Conservation (phyloP, 2,797 vertebrate species). For the Dermochelys coriacea region DNA sequence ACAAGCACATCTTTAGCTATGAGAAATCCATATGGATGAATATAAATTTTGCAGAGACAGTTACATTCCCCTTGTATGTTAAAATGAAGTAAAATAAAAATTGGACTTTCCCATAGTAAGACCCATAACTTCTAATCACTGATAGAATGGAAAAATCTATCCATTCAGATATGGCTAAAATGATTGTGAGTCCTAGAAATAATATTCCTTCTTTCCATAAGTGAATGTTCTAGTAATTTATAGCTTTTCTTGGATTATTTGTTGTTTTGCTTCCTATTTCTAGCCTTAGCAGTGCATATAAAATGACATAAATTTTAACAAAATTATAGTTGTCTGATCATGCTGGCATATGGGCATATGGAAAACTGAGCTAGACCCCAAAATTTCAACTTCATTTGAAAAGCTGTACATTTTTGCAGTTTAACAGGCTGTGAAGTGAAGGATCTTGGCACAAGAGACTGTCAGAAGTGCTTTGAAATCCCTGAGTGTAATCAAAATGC, state of each 20-base stretch:
- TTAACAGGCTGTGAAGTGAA: neutral
- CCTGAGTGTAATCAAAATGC: neutral
- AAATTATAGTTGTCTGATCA: conserved; percentile 35
- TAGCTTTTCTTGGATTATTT: conserved; percentile 64
- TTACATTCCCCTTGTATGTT: conserved; percentile 52
- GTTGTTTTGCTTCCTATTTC: conserved; percentile 61
- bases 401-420: neutral
- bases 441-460: neutral
- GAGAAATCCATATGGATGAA: conserved; percentile 13
- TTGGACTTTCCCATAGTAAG: conserved; percentile 61
- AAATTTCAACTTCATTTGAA: conserved; percentile 4
- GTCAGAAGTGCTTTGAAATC: neutral
- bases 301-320: conserved; percentile 54
- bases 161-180: conserved; percentile 62
- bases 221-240: conserved; percentile 62
- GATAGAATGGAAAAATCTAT: conserved; percentile 64
- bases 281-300: conserved; percentile 56
- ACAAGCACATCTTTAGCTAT: conserved; percentile 15
- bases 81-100: conserved; percentile 65
- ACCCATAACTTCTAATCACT: conserved; percentile 67
- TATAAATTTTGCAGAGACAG: conserved; percentile 35
- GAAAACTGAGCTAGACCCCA: conserved; percentile 36
- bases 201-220: conserved; percentile 63
- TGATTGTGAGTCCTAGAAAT: conserved; percentile 67
- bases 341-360: conserved; percentile 21